phyloP scores from a whole-genome alignment of 2,888 invertebrate species.

The Frankliniella intonsa region DNA sequence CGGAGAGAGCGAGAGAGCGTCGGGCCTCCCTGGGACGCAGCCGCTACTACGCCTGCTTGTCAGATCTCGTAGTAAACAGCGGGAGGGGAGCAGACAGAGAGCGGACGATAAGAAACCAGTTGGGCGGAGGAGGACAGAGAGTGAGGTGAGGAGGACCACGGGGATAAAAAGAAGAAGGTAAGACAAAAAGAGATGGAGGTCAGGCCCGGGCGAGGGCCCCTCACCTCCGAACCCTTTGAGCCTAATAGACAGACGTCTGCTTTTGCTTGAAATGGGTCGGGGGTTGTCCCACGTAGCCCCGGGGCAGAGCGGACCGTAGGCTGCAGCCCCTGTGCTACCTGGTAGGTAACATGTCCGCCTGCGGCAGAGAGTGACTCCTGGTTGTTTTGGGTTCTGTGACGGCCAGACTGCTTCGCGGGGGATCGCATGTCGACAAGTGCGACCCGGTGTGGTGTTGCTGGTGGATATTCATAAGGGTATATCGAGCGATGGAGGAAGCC shows the following conservation, averaged over 20 bases:
- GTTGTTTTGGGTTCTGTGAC: not conserved
- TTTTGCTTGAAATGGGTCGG: constrained; percentile 24
- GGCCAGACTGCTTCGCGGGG: no score
- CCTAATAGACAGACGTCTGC: constrained; percentile 19
- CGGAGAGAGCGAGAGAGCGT: not conserved
- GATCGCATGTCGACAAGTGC: no score
- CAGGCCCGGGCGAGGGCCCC: not conserved
- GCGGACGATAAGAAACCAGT: not conserved
- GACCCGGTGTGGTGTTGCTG: no score
- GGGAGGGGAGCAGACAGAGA: not conserved
- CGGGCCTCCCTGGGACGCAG: not conserved
- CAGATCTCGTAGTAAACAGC: constrained; percentile 25
- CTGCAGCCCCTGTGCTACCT: no score
- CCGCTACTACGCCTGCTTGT: constrained; percentile 24
- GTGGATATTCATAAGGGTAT: no score
- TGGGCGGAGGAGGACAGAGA: not conserved
- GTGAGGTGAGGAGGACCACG: not conserved
- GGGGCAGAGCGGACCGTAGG: no score
- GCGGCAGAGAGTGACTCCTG: no score
- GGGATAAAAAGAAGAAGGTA: constrained; percentile 3
- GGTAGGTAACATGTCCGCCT: no score
- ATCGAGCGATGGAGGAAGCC: no score
- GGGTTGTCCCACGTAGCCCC: not conserved
- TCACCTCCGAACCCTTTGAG: constrained; percentile 4
- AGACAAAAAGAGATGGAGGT: constrained; percentile 17